These are phyloP conservation scores for Acleris emargana DNA, from an alignment of 2,888 invertebrate species.

Conservation along the genomic window DNA sequence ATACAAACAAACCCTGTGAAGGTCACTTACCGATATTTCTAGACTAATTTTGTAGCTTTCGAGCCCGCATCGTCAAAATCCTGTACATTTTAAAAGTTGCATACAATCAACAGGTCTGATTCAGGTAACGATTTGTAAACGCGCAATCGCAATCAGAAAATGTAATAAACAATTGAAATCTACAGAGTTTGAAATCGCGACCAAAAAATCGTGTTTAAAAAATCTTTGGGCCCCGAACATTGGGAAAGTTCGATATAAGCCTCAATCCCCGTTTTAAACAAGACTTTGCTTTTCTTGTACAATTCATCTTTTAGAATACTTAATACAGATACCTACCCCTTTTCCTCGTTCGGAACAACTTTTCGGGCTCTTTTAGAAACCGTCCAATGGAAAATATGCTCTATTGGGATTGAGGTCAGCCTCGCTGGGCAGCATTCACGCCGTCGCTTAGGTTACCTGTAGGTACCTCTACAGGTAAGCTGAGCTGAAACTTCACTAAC, in stretches of 20 bases:
- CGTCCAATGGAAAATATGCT: slow-evolving; percentile 67
- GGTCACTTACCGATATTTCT: no score
- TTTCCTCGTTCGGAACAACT: slow-evolving; percentile 72
- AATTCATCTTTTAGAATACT: slow-evolving; percentile 77
- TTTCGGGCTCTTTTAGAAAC: slow-evolving; percentile 68
- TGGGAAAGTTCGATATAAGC: slow-evolving; percentile 74
- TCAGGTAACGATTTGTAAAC: no score
- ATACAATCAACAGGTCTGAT: no score
- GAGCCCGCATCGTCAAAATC: no score
- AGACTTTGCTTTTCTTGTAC: slow-evolving; percentile 80
- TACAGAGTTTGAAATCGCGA: no score
- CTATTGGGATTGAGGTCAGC: slow-evolving; percentile 55
- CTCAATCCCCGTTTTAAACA: slow-evolving; percentile 71
- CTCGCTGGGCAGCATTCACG: slow-evolving; percentile 42
- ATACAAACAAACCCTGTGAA: no score
- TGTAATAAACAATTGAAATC: no score
- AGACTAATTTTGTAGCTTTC: no score
- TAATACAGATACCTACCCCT: slow-evolving; percentile 74
- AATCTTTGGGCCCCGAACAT: slow-evolving; percentile 72
- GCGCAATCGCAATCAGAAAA: no score
- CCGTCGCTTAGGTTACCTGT: slow-evolving; percentile 44
- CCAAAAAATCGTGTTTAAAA: slow-evolving; percentile 61
- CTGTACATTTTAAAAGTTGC: no score
- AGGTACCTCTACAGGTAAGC: slow-evolving; percentile 51
- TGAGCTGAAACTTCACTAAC: slow-evolving; percentile 39